Evolutionary conservation across 2,113 vertebrate species (phyloP).

Genomic region (Saguinus imperator): DNA sequence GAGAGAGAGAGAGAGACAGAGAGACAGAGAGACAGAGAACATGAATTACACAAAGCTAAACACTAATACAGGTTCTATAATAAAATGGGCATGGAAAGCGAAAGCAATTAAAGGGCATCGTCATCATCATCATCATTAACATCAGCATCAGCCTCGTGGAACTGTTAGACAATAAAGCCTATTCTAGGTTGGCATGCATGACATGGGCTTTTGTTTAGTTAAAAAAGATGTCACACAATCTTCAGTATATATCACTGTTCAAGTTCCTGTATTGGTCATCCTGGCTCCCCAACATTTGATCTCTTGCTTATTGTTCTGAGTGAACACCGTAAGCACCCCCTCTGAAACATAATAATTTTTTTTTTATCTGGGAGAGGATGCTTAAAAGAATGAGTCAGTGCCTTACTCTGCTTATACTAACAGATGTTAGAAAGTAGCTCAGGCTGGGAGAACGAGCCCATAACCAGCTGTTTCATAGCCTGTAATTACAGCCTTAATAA

Average conservation of each 20-base stretch:
- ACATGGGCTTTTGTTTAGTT: neutral
- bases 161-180: neutral
- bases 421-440: conserved; percentile 78
- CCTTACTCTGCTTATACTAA: conserved; percentile 50
- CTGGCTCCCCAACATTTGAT: neutral
- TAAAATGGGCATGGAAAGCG: neutral
- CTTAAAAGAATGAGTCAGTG: conserved; percentile 47
- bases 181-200: neutral
- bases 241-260: neutral
- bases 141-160: neutral
- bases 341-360: conserved; percentile 17
- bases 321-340: neutral
- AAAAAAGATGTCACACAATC: neutral
- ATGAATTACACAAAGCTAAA: neutral
- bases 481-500: conserved; percentile 84
- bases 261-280: neutral
- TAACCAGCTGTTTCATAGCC: conserved; percentile 81
- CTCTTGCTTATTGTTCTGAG: conserved; percentile 21
- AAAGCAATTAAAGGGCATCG: neutral
- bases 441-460: conserved; percentile 63
- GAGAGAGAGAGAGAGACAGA: neutral
- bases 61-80: neutral
- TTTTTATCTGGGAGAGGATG: neutral
- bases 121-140: neutral
- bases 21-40: neutral